phyloP scores from a whole-genome alignment of 2,888 invertebrate genomes.

The Drosophila algonquin region DNA sequence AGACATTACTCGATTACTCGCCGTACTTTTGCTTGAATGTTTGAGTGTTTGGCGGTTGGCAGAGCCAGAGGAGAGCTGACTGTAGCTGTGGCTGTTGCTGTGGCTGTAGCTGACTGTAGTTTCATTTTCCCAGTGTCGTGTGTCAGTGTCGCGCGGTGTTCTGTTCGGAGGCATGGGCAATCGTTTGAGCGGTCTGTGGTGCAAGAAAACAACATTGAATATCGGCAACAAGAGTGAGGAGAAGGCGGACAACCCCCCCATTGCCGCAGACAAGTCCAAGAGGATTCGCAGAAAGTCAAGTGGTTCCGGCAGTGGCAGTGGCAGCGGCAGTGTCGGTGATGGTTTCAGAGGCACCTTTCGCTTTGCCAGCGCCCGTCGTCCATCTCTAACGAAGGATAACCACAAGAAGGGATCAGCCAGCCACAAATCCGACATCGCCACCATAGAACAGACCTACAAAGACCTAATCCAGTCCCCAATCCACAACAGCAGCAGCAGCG shows the following conservation, averaged over 20 bases:
- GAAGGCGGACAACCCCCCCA: constrained; percentile 30
- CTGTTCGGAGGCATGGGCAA: constrained; percentile 81
- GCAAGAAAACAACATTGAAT: constrained; percentile 80
- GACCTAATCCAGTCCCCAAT: constrained; percentile 23
- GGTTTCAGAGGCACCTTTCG: constrained; percentile 64
- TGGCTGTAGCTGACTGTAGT: not conserved
- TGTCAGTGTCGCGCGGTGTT: constrained; percentile 1
- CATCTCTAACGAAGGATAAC: constrained; percentile 72
- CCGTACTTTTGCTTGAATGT: too few relatives aligned
- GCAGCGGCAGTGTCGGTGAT: constrained; percentile 32
- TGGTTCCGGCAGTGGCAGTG: constrained; percentile 8
- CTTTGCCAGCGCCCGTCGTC: constrained; percentile 70
- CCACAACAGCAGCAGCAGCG: constrained; percentile 47
- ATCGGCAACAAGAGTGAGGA: constrained; percentile 51
- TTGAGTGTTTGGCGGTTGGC: too few relatives aligned
- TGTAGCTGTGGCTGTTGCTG: too few relatives aligned
- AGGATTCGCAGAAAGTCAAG: constrained; percentile 55
- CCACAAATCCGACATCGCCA: constrained; percentile 47
- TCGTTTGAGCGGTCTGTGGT: constrained; percentile 83
- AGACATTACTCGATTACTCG: constrained; percentile 3
- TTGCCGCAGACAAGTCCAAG: constrained; percentile 47
- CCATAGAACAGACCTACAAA: constrained; percentile 56
- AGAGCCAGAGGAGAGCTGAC: too few relatives aligned
- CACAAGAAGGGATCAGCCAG: constrained; percentile 16
- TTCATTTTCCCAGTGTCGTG: not conserved